Evolutionary conservation across 2,888 invertebrate species (phyloP).

Genomic region (Theodoxus fluviatilis): DNA sequence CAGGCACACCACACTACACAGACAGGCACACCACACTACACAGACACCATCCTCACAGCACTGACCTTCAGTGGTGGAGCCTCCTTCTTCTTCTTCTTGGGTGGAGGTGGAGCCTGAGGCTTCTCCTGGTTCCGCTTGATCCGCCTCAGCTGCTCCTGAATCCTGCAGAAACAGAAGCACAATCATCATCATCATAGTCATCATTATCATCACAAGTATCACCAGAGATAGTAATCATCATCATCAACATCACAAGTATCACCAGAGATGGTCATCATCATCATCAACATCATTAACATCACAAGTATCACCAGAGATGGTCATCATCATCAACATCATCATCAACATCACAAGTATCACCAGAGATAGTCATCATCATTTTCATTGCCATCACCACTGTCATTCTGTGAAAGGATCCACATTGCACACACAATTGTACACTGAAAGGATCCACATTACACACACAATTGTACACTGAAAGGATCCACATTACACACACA

Average conservation of each 20-base stretch:
- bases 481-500: too few species aligned
- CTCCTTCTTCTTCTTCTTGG: slow-evolving; percentile 72
- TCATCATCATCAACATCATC: not conserved
- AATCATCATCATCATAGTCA: not conserved
- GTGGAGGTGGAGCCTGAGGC: slow-evolving; percentile 55
- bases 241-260: not conserved
- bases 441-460: too few species aligned
- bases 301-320: not conserved
- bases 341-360: too few species aligned
- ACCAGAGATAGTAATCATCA: not conserved
- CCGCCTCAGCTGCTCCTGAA: slow-evolving; percentile 93
- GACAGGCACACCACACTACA: too few species aligned
- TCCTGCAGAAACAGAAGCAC: slow-evolving; percentile 36
- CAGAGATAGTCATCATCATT: too few species aligned
- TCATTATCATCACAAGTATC: not conserved
- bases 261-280: not conserved
- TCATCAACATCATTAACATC: not conserved
- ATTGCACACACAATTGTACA: too few species aligned
- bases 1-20: too few species aligned
- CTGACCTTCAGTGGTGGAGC: slow-evolving; percentile 44
- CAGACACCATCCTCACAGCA: too few species aligned
- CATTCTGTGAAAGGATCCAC: too few species aligned
- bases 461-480: too few species aligned
- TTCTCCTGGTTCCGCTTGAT: slow-evolving; percentile 90
- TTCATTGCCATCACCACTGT: too few species aligned